Evolutionary conservation across 2,888 invertebrate genomes (phyloP), one percentile per base, ranked within the genome.

Genomic region (Hypomecis punctinalis): DNA sequence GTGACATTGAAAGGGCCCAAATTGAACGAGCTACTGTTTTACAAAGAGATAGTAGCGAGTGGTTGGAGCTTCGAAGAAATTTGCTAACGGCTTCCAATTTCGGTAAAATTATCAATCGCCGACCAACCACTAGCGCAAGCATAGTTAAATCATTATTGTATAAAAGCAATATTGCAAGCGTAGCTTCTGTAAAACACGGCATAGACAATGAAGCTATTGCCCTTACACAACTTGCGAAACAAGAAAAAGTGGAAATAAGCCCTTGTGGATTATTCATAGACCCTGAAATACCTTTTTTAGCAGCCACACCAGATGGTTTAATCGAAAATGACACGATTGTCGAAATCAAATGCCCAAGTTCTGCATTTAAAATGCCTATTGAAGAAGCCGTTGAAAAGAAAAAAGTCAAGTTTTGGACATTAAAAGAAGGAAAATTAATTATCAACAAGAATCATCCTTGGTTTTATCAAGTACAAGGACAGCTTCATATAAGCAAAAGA

Each of bases 401-500:
- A 36, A 48, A 36, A n/a, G n/a, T 35, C 0, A n/a, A 35, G 10
- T 48, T 48, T 48, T 48, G 48, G 48, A 48, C 9, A 5, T 6
- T 6, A 10, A 48, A 10, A 10, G 6, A 48, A n/a, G 36, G 36
- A 6, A 5, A 36, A 36, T n/a, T 48, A n/a, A n/a, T 35, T 6
- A n/a, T 48, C n/a, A 48, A 48, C 35, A 48, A 48, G 6, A 35
- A 48, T 35, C 48, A 48, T 36, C 35, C 63, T 35, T 48, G 48
- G 48, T 35, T 35, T 48, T 48, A 48, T 35, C 48, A 48, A 48
- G 48, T 48, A 5, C 48, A 48, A 36, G 48, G 48, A 36, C 48
- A 48, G 35, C n/a, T 48, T n/a, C 48, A 52, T 80, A 48, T 48
- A 35, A 35, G 5, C n/a, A 48, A 48, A 10, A 48, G 6, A 48